phyloP scores from a whole-genome alignment of 2,113 vertebrate species.

The Cynoglossus semilaevis region DNA sequence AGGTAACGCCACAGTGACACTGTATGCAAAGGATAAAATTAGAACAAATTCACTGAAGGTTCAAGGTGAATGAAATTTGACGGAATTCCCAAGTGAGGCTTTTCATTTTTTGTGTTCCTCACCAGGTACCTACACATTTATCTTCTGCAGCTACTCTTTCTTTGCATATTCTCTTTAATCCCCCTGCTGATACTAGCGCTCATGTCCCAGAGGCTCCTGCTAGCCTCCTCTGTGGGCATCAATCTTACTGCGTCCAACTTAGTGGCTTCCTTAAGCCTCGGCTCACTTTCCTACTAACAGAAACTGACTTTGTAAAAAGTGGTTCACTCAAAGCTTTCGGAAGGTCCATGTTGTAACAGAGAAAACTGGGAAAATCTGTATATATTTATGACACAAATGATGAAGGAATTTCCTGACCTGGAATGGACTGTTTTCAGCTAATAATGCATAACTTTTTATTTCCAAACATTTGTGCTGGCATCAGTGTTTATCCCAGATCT shows the following conservation, averaged over 20 bases:
- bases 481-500: constrained; percentile 3
- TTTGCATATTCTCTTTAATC: constrained; percentile 76
- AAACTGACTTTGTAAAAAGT: constrained; percentile 57
- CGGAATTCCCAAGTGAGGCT: constrained; percentile 70
- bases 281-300: constrained; percentile 47
- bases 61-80: constrained; percentile 76
- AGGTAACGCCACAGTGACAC: constrained; percentile 40
- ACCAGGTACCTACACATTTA: constrained; percentile 74
- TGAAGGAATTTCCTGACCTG: background rate
- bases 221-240: constrained; percentile 69
- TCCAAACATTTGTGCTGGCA: constrained; percentile 8
- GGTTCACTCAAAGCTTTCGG: constrained; percentile 42
- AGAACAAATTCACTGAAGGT: constrained; percentile 69
- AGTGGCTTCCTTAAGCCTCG: constrained; percentile 52
- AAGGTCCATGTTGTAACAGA: constrained; percentile 2
- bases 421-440: background rate
- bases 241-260: constrained; percentile 62
- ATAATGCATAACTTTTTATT: background rate
- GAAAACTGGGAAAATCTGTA: background rate
- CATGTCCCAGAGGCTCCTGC: constrained; percentile 61
- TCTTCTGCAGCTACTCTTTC: constrained; percentile 70
- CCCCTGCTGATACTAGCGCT: constrained; percentile 70
- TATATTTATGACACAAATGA: constrained; percentile 11
- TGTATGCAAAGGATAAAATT: constrained; percentile 73
- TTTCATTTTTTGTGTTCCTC: constrained; percentile 72